phyloP scores from a whole-genome alignment of 1,140 invertebrate genomes.

The Penaeus japonicus region DNA sequence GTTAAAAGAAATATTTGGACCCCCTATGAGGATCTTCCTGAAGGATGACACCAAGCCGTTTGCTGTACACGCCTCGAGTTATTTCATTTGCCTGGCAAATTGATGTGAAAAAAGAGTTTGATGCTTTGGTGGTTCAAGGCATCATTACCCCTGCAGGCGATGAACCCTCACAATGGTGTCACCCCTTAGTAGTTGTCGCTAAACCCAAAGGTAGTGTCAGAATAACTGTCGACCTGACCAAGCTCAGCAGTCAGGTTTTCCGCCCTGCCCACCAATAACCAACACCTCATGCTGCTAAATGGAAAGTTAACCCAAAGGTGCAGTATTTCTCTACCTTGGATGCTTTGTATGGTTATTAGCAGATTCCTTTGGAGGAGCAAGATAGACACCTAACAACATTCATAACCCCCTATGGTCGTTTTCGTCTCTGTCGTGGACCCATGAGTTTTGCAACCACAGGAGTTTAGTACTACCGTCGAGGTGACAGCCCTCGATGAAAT shows the following conservation, averaged over 20 bases:
- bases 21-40: not conserved
- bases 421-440: not conserved
- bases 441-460: not conserved
- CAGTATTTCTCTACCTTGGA: not conserved
- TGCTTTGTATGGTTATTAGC: not conserved
- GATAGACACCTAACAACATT: not conserved
- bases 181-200: not conserved
- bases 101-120: not conserved
- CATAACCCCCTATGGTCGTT: not conserved
- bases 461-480: not conserved
- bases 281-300: not conserved
- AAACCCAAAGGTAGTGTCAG: not conserved
- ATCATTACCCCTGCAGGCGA: not conserved
- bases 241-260: not conserved
- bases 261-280: not conserved
- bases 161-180: not conserved
- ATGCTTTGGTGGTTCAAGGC: not conserved
- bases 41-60: not conserved
- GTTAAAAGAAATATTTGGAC: no score
- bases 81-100: not conserved
- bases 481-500: not conserved
- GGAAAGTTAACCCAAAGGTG: not conserved
- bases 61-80: not conserved
- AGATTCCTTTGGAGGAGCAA: not conserved
- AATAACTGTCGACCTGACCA: not conserved